Evolutionary conservation across 2,113 vertebrate genomes (phyloP).

Genomic region (Ancistrus triradiatus): DNA sequence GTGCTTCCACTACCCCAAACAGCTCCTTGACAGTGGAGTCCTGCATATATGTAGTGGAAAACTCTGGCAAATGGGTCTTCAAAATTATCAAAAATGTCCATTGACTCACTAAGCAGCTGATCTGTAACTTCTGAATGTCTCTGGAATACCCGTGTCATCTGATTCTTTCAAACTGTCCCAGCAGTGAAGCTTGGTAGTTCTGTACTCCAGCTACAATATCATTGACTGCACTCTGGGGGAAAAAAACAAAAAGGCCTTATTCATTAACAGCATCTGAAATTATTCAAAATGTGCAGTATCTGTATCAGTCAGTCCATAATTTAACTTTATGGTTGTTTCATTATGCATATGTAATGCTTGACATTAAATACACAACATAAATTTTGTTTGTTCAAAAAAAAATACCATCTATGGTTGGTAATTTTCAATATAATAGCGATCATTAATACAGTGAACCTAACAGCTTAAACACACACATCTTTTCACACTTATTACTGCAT

Average conservation of each 20-base stretch:
- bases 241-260: background rate
- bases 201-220: conserved; percentile 29
- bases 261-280: background rate
- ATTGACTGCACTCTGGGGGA: background rate
- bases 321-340: too few species aligned
- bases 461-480: too few species aligned
- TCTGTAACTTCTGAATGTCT: conserved; percentile 29
- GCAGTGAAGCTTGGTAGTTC: conserved; percentile 41
- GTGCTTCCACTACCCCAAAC: conserved; percentile 20
- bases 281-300: background rate
- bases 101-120: conserved; percentile 22
- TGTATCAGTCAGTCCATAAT: too few species aligned
- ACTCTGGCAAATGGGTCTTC: conserved; percentile 33
- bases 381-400: too few species aligned
- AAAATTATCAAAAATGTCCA: conserved; percentile 36
- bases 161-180: conserved; percentile 30
- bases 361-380: too few species aligned
- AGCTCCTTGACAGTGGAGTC: conserved; percentile 31
- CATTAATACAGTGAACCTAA: too few species aligned
- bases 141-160: conserved; percentile 21
- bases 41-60: conserved; percentile 26
- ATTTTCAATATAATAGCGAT: too few species aligned
- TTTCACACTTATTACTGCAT: too few species aligned
- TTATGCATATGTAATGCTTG: too few species aligned
- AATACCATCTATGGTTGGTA: too few species aligned